Base-by-base conservation (phyloP, 1,140 invertebrate genomes). In the Megathymus violae region DNA sequence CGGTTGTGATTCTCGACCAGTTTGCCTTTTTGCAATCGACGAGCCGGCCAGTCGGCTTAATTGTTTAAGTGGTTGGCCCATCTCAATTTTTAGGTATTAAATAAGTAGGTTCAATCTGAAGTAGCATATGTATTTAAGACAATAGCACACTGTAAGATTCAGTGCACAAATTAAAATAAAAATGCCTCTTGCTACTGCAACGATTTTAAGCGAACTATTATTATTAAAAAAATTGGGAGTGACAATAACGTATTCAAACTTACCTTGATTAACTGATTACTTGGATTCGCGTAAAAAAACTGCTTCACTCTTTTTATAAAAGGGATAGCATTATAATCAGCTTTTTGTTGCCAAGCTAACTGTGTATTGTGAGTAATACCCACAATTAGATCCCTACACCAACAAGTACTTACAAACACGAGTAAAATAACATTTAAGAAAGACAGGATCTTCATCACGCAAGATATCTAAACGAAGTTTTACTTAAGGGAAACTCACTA, bases 231-330 rank as follows among this genome's bases (percentile, higher is more conserved):
- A 14, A n/a, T 40, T 1, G 1, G 6, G 3, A 40, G 11, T 40
- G 10, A 9, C 50, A 14, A 47, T 47, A 50, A 61, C 56, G 41
- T 56, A 17, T 47, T 25, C 27, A 13, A 4, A 62, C 69, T 80
- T 73, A 87, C 86, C 71, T 65, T 80, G 47, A 88, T 84, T 15
- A 76, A 66, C 68, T 82, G 76, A 54, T 80, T 80, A 9, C 48
- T 64, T 11, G 80, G 74, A 51, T 86, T 74, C 0, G 78, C 70
- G 54, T 74, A 89, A 59, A 89, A 89, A 3, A 81, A 67, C n/a
- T 70, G 78, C 50, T 87, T 87, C 0, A 89, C 84, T 17, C 84
- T 68, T 64, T 87, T 87, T 52, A 76, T 80, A 59, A 89, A 85
- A 3, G 82, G 86, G 36, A 86, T 69, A 15, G 69, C 74, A 43